Evolutionary conservation across 1,140 invertebrate species (phyloP).

Genomic region (Drosophila murphyi): DNA sequence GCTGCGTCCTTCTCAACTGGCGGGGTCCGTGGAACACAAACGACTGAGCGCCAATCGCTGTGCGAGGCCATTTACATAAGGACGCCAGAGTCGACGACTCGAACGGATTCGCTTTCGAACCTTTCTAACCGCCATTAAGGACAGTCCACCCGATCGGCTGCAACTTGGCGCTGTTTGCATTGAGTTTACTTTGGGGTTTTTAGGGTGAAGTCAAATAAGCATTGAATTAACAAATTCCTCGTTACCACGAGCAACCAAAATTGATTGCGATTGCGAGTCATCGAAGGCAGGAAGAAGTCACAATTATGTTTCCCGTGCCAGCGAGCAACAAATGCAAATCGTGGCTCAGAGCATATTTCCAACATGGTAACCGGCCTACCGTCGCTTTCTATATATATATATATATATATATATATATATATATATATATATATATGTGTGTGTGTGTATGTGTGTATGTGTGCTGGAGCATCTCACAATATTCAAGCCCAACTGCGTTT

Average conservation of each 20-base stretch:
- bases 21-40: constrained; percentile 49
- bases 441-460: constrained; percentile 18
- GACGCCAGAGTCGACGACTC: constrained; percentile 9
- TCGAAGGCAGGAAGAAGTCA: constrained; percentile 50
- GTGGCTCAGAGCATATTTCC: constrained; percentile 31
- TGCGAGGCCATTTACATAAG: constrained; percentile 43
- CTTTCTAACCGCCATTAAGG: constrained; percentile 25
- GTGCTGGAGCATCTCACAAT: constrained; percentile 51
- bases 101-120: constrained; percentile 35
- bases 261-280: constrained; percentile 69
- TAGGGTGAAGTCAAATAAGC: constrained; percentile 70
- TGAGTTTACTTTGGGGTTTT: neutral
- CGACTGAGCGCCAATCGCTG: constrained; percentile 58
- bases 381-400: neutral
- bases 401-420: too few relatives aligned
- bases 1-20: constrained; percentile 43
- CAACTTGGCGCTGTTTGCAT: constrained; percentile 38
- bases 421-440: neutral
- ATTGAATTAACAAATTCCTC: constrained; percentile 84
- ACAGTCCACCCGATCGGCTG: constrained; percentile 47
- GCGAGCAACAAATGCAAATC: constrained; percentile 79
- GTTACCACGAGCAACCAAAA: constrained; percentile 75
- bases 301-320: constrained; percentile 76
- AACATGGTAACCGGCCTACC: constrained; percentile 35
- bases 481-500: constrained; percentile 72